Conservation (phyloP, 2,113 vertebrate genomes). For the Sphaerodactylus townsendi region DNA sequence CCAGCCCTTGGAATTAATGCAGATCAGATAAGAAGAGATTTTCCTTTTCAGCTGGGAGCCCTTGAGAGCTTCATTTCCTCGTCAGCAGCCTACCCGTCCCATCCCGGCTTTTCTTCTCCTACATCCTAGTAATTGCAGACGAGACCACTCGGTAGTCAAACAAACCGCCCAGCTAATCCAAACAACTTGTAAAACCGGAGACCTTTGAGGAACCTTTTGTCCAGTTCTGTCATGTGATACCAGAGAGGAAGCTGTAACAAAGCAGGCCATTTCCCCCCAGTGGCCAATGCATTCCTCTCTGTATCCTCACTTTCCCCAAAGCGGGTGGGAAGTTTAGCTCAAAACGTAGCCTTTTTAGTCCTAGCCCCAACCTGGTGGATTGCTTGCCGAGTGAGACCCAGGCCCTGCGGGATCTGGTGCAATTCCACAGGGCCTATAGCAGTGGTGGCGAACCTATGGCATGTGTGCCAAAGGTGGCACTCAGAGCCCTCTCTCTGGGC, state of each 20-base stretch:
- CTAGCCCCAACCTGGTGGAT: too few species aligned
- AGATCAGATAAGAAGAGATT: background rate
- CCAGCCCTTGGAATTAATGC: too few species aligned
- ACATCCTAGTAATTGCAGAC: background rate
- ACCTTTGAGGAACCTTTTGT: background rate
- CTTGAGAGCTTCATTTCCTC: background rate
- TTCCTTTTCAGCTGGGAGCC: background rate
- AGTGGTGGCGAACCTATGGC: too few species aligned
- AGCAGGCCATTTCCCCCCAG: background rate
- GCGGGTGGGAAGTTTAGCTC: background rate
- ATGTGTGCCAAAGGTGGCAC: too few species aligned
- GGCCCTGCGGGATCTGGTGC: too few species aligned
- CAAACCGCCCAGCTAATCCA: slow-evolving; percentile 4
- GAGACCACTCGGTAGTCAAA: background rate
- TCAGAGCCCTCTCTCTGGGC: too few species aligned
- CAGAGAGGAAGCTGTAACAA: background rate
- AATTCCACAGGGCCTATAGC: too few species aligned
- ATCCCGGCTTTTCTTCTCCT: background rate
- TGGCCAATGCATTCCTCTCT: background rate
- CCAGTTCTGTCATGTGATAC: background rate
- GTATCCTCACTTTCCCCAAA: too few species aligned
- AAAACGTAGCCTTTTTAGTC: too few species aligned
- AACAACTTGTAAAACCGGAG: background rate
- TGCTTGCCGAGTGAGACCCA: too few species aligned
- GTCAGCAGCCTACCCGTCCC: background rate